These are phyloP conservation scores for Anguilla megastoma DNA, from an alignment of 2,797 vertebrate species.

Conservation along the genomic window DNA sequence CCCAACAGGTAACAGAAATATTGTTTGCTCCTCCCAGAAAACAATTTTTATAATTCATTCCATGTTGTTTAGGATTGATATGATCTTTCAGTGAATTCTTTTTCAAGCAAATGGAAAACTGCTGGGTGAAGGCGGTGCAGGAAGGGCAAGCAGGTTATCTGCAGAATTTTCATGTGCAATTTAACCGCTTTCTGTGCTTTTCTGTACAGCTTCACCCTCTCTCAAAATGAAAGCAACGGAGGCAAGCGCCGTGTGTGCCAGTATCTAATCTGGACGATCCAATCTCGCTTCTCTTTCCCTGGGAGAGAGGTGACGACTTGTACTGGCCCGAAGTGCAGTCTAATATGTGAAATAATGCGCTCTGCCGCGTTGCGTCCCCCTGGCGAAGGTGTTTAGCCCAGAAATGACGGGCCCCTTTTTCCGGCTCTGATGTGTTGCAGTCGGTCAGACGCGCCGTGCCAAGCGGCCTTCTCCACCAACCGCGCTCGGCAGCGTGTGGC, in stretches of 20 bases:
- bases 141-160: neutral
- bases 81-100: neutral
- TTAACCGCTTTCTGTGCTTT: neutral
- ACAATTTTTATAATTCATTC: neutral
- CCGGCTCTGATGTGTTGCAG: conserved; percentile 1
- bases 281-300: neutral
- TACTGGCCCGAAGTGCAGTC: neutral
- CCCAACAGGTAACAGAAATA: neutral
- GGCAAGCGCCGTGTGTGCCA: neutral
- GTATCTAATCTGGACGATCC: neutral
- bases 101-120: conserved; percentile 4
- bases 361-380: neutral
- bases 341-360: conserved; percentile 12
- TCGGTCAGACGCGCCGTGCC: neutral
- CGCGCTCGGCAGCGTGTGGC: too few relatives aligned
- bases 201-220: neutral
- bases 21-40: neutral
- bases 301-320: neutral
- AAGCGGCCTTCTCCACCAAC: neutral
- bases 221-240: neutral
- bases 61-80: neutral
- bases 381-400: neutral
- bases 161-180: conserved; percentile 3
- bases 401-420: neutral
- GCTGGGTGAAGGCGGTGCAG: neutral